Conservation (phyloP, 2,113 vertebrate genomes). For the Mesocricetus auratus region DNA sequence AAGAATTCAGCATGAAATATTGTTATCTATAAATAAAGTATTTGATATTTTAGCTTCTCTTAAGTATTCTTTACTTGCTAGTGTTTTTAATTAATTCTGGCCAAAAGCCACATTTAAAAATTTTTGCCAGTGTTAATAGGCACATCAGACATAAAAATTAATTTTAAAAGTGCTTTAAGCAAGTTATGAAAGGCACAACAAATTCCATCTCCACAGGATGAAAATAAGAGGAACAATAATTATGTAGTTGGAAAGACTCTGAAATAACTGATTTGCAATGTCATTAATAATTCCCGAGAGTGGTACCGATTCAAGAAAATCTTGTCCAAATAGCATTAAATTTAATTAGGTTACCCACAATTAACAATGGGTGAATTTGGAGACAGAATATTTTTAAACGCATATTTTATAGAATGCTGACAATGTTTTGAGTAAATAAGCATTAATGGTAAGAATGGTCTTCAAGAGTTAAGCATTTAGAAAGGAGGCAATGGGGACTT, state of each 20-base stretch:
- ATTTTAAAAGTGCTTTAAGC: constrained; percentile 66
- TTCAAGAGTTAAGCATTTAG: constrained; percentile 55
- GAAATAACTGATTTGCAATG: constrained; percentile 67
- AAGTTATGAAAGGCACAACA: constrained; percentile 77
- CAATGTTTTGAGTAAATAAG: constrained; percentile 63
- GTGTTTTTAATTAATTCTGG: constrained; percentile 60
- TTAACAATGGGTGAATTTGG: constrained; percentile 45
- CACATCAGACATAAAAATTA: constrained; percentile 62
- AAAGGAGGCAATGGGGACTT: constrained; percentile 18
- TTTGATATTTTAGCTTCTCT: constrained; percentile 23
- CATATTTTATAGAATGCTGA: constrained; percentile 60
- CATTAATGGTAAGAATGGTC: constrained; percentile 56
- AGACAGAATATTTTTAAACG: constrained; percentile 62
- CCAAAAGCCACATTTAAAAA: constrained; percentile 67
- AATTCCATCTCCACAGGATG: constrained; percentile 59
- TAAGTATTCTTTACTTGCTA: constrained; percentile 45
- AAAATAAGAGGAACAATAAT: constrained; percentile 70
- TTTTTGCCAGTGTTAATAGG: constrained; percentile 51
- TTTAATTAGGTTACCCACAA: constrained; percentile 59
- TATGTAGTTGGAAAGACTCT: constrained; percentile 61
- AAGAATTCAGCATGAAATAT: constrained; percentile 50
- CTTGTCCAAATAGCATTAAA: constrained; percentile 58
- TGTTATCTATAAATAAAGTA: constrained; percentile 55
- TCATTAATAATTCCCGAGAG: constrained; percentile 71
- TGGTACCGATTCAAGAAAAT: constrained; percentile 57